Evolutionary conservation across 92 coral and sea anemone species (phyloP), one percentile per base, ranked within the genome.

Genomic region (Porites evermanni): DNA sequence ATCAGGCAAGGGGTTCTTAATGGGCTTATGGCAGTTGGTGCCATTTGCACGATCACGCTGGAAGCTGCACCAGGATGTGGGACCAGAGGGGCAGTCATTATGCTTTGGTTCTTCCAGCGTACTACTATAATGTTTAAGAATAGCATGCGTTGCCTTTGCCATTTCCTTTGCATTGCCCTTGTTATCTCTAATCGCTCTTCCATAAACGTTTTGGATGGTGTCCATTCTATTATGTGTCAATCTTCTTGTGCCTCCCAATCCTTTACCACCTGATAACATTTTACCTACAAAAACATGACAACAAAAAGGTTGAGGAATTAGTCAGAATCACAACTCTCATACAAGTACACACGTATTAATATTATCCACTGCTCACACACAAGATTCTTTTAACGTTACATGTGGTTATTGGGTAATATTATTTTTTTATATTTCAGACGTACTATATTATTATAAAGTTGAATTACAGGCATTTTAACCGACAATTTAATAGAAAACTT

Each of bases 151-250:
- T 1, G 94, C 91, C 24, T 70, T 83, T 16, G 91, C 60, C 94
- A 91, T 91, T 0, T 80, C 86, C 24, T 83, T 83, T 8, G 92
- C 80, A 60, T 88, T 66, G 7, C 89, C 89, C 61, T 84, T 67
- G 44, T 88, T 88, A 14, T 83, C 64, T 2, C 84, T 72, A 52
- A 88, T 82, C 3, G 80, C 77, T 52, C 81, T 74, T 2, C 91
- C 94, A 84, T 91, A 91, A 14, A 87, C 87, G 72, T 75, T 84
- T 66, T 88, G 91, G 2, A 91, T 84, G 6, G 88, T 60, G 52
- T 88, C 90, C 60, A 88, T 81, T 16, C 86, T 44, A 7, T 47
- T 58, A 1, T 79, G 16, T 7, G 92, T 91, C 24, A 91, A 75
- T 16, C 91, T 26, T 6, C 94, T 87, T 12, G 64, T 47, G 23